Evolutionary conservation across 2,113 vertebrate species (phyloP), one percentile per base, ranked within the genome.

Genomic region (Balaeniceps rex): DNA sequence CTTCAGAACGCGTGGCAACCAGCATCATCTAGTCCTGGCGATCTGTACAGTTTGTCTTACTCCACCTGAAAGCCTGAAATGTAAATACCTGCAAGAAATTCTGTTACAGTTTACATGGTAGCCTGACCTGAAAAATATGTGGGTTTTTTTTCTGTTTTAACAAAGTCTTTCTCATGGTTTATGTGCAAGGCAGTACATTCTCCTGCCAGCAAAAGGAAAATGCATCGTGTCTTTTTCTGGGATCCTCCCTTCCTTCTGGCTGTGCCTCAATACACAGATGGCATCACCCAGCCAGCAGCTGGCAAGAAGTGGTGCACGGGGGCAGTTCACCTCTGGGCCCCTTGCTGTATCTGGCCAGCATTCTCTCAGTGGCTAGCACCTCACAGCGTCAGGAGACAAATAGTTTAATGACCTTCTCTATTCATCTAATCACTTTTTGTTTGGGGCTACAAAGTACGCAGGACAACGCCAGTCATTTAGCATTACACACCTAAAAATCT

Each of bases 261-360:
- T 84, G 40, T 33, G 31, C 31, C 25, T 78, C 0, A 0, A 19
- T 40, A 12, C 24, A 49, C 21, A 61, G 38, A 29, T 5, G 25
- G 9, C 31, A 63, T 47, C 15, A 24, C 22, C 31, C 42, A 58
- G 36, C 11, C 21, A 44, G 31, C 40, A 61, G 22, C n/a, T n/a
- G 52, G 15, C 29, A 51, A 55, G 2, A 6, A 47, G 33, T 10
- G 11, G 16, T 66, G 51, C 31, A 52, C 10, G 63, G 38, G 19
- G 10, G 15, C 25, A 36, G 22, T 23, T 52, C 42, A 19, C 6
- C 40, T 38, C 58, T 64, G 33, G 6, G 13, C 6, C 29, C 23
- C 33, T 76, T 3, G 1, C 10, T 19, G 4, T 26, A 5, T n/a
- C 58, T 33, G 29, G 11, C 6, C 61, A 85, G 26, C 29, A 57